phyloP scores from a whole-genome alignment of 2,888 invertebrate species.

The Caenorhabditis doughertyi region DNA sequence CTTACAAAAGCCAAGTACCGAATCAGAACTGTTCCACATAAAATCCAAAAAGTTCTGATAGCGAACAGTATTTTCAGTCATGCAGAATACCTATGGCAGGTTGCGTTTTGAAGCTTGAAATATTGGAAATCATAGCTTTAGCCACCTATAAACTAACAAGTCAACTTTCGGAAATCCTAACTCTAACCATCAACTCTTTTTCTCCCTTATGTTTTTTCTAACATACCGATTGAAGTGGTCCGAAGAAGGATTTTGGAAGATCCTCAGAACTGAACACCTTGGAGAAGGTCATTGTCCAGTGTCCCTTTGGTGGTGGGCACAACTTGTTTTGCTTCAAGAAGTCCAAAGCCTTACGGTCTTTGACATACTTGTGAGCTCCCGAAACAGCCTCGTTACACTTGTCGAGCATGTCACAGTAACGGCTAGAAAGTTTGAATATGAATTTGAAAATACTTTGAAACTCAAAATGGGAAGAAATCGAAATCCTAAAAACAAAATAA shows the following conservation, averaged over 20 bases:
- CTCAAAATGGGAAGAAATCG: too few relatives aligned
- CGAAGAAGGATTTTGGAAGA: constrained; percentile 82
- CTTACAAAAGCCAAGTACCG: too few relatives aligned
- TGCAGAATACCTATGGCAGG: too few relatives aligned
- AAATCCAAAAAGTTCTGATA: too few relatives aligned
- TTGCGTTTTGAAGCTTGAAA: too few relatives aligned
- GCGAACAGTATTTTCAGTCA: too few relatives aligned
- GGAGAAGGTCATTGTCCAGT: constrained; percentile 83
- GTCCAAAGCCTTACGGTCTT: constrained; percentile 79
- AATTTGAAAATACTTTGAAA: neutral
- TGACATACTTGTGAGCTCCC: constrained; percentile 82
- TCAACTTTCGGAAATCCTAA: constrained; percentile 6
- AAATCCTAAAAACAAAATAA: neutral
- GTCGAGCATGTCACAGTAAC: constrained; percentile 83
- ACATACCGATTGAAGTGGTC: constrained; percentile 82
- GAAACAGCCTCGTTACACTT: constrained; percentile 82
- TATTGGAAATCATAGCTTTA: too few relatives aligned
- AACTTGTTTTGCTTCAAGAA: constrained; percentile 78
- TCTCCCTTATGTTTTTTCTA: too few relatives aligned
- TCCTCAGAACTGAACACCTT: constrained; percentile 82
- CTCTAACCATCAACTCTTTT: too few relatives aligned
- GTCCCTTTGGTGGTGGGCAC: constrained; percentile 78
- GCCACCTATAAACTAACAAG: too few relatives aligned
- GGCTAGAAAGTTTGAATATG: constrained; percentile 65
- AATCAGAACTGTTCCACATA: too few relatives aligned